Evolutionary conservation across 1,140 invertebrate species (phyloP).

Genomic region (Manduca sexta): DNA sequence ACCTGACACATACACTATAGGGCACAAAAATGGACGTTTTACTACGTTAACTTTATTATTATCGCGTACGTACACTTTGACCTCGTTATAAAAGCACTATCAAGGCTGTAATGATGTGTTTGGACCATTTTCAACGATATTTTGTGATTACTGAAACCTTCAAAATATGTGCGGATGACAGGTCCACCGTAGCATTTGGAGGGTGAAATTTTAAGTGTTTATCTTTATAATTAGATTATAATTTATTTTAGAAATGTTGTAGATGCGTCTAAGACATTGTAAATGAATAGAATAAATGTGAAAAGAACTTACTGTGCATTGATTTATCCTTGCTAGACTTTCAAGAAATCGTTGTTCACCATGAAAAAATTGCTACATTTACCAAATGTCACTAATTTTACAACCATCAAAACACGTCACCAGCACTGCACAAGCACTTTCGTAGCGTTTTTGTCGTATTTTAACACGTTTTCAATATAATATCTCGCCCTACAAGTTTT

Average conservation of each 20-base stretch:
- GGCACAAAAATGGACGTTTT: neutral
- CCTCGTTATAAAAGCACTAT: slow-evolving; percentile 13
- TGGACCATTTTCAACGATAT: slow-evolving; percentile 4
- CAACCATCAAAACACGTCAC: slow-evolving; percentile 30
- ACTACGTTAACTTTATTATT: slow-evolving; percentile 5
- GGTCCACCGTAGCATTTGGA: too few species aligned
- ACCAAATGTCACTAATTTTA: neutral
- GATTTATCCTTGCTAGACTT: slow-evolving; percentile 19
- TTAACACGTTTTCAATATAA: slow-evolving; percentile 46
- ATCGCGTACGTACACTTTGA: slow-evolving; percentile 11
- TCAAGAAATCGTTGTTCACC: neutral
- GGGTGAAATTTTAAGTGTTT: too few species aligned
- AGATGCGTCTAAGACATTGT: too few species aligned
- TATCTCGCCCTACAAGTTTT: slow-evolving; percentile 51
- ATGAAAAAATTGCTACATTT: neutral
- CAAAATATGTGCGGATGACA: slow-evolving; percentile 3
- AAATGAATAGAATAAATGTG: too few species aligned
- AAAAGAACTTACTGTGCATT: slow-evolving; percentile 48
- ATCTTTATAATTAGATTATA: too few species aligned
- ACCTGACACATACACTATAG: slow-evolving; percentile 19
- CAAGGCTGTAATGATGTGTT: slow-evolving; percentile 11
- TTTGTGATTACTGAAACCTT: slow-evolving; percentile 8
- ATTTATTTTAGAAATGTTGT: too few species aligned
- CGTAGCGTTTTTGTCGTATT: slow-evolving; percentile 29
- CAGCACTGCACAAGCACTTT: slow-evolving; percentile 26